Evolutionary conservation across 53 echinoderm and acorn worm genomes (phyloP).

Genomic region (Holothuria scabra): DNA sequence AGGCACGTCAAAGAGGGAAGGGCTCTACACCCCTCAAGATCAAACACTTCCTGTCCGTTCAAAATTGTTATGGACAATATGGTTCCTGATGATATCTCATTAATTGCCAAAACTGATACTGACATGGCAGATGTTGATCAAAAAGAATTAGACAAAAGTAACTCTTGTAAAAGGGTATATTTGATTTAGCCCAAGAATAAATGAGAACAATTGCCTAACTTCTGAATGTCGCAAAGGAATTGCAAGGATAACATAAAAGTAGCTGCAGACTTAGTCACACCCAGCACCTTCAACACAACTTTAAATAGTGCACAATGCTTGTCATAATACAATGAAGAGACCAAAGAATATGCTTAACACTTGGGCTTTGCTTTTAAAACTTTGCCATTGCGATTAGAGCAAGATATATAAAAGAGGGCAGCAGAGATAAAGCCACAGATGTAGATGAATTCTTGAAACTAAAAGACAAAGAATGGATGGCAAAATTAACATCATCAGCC

Average conservation of each 20-base stretch:
- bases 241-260: constrained; percentile 20
- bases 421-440: not conserved
- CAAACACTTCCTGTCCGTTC: not conserved
- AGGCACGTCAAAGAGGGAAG: constrained; percentile 5
- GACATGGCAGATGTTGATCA: constrained; percentile 55
- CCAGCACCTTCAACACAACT: constrained; percentile 42
- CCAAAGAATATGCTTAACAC: constrained; percentile 43
- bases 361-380: constrained; percentile 56
- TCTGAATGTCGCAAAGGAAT: constrained; percentile 29
- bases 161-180: constrained; percentile 35
- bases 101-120: constrained; percentile 55
- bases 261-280: constrained; percentile 53
- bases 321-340: constrained; percentile 46
- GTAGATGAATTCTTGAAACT: constrained; percentile 63
- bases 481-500: constrained; percentile 54
- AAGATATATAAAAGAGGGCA: constrained; percentile 27
- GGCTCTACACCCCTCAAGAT: not conserved
- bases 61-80: constrained; percentile 20
- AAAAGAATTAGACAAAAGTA: constrained; percentile 34
- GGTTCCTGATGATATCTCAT: constrained; percentile 35
- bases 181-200: constrained; percentile 39
- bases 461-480: constrained; percentile 50
- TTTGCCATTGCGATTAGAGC: constrained; percentile 47
- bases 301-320: constrained; percentile 26
- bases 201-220: constrained; percentile 51